Evolutionary conservation across 2,888 invertebrate genomes (phyloP).

Genomic region (Kuschelorhynchus macadamiae): DNA sequence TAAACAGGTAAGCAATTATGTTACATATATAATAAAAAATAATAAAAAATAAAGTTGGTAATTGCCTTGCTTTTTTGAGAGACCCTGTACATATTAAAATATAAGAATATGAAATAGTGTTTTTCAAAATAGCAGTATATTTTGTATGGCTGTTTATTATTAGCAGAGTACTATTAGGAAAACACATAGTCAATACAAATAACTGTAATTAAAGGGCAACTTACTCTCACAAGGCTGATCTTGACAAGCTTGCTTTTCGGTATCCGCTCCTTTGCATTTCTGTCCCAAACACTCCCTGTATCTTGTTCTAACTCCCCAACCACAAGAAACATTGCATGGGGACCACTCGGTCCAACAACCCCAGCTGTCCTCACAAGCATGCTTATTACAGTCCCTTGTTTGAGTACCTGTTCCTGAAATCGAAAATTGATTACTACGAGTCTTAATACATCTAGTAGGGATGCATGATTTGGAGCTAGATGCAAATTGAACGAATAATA

Average conservation of each 20-base stretch:
- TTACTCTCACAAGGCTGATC: constrained; percentile 78
- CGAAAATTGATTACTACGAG: background rate
- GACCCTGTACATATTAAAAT: too few relatives aligned
- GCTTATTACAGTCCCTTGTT: constrained; percentile 81
- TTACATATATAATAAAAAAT: too few relatives aligned
- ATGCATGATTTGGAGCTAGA: background rate
- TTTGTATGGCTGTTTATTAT: too few relatives aligned
- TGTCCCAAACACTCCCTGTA: constrained; percentile 77
- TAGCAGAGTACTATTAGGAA: too few relatives aligned
- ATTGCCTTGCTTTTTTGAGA: too few relatives aligned
- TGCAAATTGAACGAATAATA: too few relatives aligned
- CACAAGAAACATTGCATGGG: constrained; percentile 82
- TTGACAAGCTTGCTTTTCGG: constrained; percentile 79
- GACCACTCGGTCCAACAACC: constrained; percentile 92
- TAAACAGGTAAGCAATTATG: too few relatives aligned
- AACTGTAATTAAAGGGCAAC: too few relatives aligned
- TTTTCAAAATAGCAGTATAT: too few relatives aligned
- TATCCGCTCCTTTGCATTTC: constrained; percentile 69
- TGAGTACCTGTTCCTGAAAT: constrained; percentile 72
- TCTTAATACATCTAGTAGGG: background rate
- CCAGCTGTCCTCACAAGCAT: constrained; percentile 83
- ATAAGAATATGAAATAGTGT: too few relatives aligned
- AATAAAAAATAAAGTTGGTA: too few relatives aligned
- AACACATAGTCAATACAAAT: too few relatives aligned
- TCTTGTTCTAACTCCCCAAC: constrained; percentile 77